Conservation (phyloP, 2,797 vertebrate genomes). For the Champsocephalus gunnari region DNA sequence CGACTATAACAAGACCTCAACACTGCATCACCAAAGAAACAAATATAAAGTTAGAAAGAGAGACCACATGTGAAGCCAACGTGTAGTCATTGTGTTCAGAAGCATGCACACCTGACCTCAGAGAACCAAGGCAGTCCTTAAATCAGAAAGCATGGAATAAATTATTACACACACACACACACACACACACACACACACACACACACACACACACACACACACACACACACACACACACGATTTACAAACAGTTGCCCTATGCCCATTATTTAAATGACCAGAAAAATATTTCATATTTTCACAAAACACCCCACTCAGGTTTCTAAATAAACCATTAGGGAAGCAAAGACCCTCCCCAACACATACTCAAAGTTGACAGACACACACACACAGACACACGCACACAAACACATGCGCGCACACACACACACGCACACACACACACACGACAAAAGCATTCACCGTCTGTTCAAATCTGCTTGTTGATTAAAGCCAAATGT, state of each 20-base stretch:
- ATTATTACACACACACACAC: constrained; percentile 8
- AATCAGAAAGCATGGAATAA: constrained; percentile 40
- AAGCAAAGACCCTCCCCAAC: constrained; percentile 54
- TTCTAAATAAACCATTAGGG: constrained; percentile 71
- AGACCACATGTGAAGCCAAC: constrained; percentile 2
- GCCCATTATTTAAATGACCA: constrained; percentile 42
- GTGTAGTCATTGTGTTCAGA: constrained; percentile 11
- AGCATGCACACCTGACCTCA: constrained; percentile 27
- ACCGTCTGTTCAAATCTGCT: constrained; percentile 48
- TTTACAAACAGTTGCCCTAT: constrained; percentile 47
- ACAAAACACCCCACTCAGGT: constrained; percentile 66
- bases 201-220: constrained; percentile 1
- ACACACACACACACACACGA: constrained; percentile 3
- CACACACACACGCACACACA: constrained; percentile 34
- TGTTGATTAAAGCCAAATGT: constrained; percentile 74
- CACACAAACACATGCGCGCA: constrained; percentile 20
- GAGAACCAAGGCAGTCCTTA: constrained; percentile 22
- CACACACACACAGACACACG: constrained; percentile 30
- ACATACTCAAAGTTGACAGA: constrained; percentile 58
- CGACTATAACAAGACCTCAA: neutral
- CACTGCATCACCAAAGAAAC: neutral
- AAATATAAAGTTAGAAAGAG: neutral
- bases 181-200: constrained; percentile 10
- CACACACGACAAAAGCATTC: constrained; percentile 56
- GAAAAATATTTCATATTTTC: constrained; percentile 59